Conservation (phyloP, 2,888 invertebrate genomes). For the Meiosimyza decipiens region DNA sequence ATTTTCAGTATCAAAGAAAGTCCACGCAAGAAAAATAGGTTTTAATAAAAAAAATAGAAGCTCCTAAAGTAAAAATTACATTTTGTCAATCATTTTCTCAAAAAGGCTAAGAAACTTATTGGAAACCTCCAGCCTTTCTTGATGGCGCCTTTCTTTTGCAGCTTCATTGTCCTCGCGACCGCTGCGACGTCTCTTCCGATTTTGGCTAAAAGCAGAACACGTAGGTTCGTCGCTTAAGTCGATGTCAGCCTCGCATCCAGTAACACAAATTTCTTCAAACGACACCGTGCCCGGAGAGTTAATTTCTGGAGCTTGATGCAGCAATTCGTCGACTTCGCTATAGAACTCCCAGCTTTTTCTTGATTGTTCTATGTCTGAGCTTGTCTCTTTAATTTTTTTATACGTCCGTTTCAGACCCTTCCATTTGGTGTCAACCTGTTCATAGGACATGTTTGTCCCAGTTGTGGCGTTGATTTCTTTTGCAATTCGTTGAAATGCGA, state of each 20-base stretch:
- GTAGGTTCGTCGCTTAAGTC: slow-evolving; percentile 8
- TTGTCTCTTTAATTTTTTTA: slow-evolving; percentile 28
- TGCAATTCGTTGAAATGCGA: slow-evolving; percentile 26
- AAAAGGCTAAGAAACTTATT: slow-evolving; percentile 25
- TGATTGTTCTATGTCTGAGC: not conserved
- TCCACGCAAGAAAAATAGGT: too few species aligned
- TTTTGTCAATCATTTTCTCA: slow-evolving; percentile 31
- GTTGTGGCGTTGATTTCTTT: slow-evolving; percentile 23
- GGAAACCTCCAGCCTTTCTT: slow-evolving; percentile 24
- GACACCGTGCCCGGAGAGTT: slow-evolving; percentile 22
- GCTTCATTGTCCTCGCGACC: slow-evolving; percentile 20
- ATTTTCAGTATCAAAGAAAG: too few species aligned
- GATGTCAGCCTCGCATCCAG: not conserved
- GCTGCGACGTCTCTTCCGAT: slow-evolving; percentile 6
- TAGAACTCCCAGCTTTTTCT: slow-evolving; percentile 31
- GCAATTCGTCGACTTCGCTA: slow-evolving; percentile 27
- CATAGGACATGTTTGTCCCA: slow-evolving; percentile 22
- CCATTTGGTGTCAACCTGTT: slow-evolving; percentile 37
- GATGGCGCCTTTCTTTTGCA: slow-evolving; percentile 31
- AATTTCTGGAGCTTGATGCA: slow-evolving; percentile 29
- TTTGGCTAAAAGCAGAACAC: not conserved
- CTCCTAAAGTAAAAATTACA: slow-evolving; percentile 11
- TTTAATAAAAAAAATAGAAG: too few species aligned
- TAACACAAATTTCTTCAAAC: slow-evolving; percentile 9
- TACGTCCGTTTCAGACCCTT: slow-evolving; percentile 34